Conservation (phyloP, 2,797 vertebrate genomes). For the Podargus strigoides region DNA sequence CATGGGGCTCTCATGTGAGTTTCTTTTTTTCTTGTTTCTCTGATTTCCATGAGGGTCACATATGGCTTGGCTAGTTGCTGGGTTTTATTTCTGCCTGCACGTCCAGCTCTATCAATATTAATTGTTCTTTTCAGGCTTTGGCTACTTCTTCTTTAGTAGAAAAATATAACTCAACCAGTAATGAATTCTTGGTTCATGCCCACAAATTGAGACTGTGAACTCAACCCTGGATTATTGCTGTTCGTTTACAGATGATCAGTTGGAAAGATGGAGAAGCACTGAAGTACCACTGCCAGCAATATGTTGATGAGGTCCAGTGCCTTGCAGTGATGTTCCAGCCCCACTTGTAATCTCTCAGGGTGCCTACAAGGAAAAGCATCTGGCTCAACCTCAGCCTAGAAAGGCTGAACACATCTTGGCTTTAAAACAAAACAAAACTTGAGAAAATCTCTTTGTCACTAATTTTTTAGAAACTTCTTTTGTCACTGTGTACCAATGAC, state of each 20-base stretch:
- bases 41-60: slow-evolving; percentile 8
- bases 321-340: background rate
- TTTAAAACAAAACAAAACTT: background rate
- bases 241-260: background rate
- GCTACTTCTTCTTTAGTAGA: background rate
- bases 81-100: background rate
- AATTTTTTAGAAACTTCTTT: background rate
- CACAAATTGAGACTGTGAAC: background rate
- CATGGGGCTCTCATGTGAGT: background rate
- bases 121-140: background rate
- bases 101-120: background rate
- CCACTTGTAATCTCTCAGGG: background rate
- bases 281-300: background rate
- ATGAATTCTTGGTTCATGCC: background rate
- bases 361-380: slow-evolving; percentile 1
- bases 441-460: background rate
- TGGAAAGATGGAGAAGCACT: background rate
- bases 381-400: background rate
- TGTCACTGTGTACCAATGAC: background rate
- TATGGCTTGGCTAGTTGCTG: background rate
- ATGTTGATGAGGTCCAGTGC: background rate
- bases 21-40: background rate
- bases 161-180: background rate
- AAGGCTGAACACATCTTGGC: background rate
- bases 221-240: background rate